Base-by-base conservation (phyloP, 2,113 vertebrate species). In the Eurypyga helias region DNA sequence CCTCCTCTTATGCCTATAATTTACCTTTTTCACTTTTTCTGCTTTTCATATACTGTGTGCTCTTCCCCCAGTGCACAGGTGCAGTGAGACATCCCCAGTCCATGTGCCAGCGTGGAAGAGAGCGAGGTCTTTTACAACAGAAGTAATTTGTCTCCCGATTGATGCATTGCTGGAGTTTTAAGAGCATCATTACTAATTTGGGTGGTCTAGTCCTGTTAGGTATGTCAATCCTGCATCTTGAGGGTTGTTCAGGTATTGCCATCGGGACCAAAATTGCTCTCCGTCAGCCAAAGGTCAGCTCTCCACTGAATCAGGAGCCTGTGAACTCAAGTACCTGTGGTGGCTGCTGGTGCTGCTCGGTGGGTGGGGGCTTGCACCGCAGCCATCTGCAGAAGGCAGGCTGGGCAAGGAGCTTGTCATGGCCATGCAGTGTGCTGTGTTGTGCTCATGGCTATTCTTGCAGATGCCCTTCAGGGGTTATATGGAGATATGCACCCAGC, bases 281-380 rank as follows among this genome's bases (percentile, higher is more conserved):
- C 24, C 28, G 18, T 9, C 29, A 87, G 61, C 33, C n/a, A 31
- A 66, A 76, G 52, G 34, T 75, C 51, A 70, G 38, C 41, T 12
- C 11, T 89, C 5, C 19, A 5, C 49, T 41, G 33, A 61, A 4
- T 34, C 26, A 41, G 65, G 25, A 73, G 19, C 41, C 65, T 61
- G 23, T 25, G 58, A 83, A 12, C 28, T 8, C 41, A 19, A 12
- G 36, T 38, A 51, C 17, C 1, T 0, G 0, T 19, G n/a, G 28
- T 45, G 69, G 60, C 43, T 1, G 3, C 16, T 83, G 26, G 18
- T 85, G 51, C 28, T 82, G 19, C 13, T 0, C 1, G 13, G 17
- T 9, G 14, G 55, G 36, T 66, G 57, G 17, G 33, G 36, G 21
- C 52, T 89, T 41, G 38, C 19, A 17, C 18, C 64, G 73, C 60